phyloP scores from a whole-genome alignment of 2,888 invertebrate species.

The Hoplodrina blanda region DNA sequence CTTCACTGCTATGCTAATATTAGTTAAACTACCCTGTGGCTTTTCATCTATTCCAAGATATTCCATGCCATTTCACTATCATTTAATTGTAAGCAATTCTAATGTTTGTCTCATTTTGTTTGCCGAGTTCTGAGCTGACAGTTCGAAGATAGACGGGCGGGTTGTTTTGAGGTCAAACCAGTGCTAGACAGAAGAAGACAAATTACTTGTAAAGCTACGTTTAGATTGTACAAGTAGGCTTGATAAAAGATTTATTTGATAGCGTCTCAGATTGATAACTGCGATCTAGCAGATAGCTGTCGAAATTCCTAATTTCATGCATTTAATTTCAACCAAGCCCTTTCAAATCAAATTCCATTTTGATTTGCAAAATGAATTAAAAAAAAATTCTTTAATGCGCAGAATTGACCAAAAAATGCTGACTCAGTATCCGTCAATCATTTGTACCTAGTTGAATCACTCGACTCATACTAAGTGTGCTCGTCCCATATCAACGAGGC shows the following conservation, averaged over 20 bases:
- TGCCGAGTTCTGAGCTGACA: conserved; percentile 35
- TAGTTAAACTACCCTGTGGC: neutral
- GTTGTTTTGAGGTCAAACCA: conserved; percentile 48
- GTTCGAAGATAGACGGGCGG: conserved; percentile 40
- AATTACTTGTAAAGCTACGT: conserved; percentile 39
- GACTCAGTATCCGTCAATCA: neutral
- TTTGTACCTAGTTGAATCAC: neutral
- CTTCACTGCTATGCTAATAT: conserved; percentile 8
- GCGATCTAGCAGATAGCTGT: neutral
- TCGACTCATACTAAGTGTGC: conserved; percentile 1
- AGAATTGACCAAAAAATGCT: neutral
- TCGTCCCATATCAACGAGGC: conserved; percentile 24
- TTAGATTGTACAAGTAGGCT: conserved; percentile 11
- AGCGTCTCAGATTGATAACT: neutral
- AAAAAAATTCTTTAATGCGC: neutral
- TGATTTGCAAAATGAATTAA: neutral
- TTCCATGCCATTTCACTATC: conserved; percentile 39
- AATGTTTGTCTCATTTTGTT: conserved; percentile 44
- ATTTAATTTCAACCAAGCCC: neutral
- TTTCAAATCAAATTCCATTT: neutral
- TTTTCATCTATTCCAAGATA: conserved; percentile 28
- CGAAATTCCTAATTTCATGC: neutral
- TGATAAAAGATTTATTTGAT: conserved; percentile 2
- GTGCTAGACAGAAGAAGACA: conserved; percentile 49
- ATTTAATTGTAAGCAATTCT: conserved; percentile 40